These are phyloP conservation scores for Sinella curviseta DNA, from an alignment of 1,140 invertebrate species.

Conservation along the genomic window DNA sequence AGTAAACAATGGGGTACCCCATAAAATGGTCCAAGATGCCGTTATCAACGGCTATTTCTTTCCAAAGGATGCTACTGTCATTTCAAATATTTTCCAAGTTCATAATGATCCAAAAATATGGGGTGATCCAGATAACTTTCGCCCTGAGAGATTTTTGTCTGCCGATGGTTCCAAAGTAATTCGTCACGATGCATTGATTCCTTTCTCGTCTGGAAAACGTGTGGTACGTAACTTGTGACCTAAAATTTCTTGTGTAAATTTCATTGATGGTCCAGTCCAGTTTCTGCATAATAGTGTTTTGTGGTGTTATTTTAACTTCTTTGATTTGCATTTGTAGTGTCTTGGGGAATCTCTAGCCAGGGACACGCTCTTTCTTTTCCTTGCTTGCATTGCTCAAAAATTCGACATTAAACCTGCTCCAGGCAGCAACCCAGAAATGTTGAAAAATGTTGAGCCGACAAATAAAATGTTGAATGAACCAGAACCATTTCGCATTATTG, in stretches of 20 bases:
- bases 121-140: constrained; percentile 55
- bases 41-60: constrained; percentile 52
- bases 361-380: constrained; percentile 22
- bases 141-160: constrained; percentile 57
- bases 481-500: too few species aligned
- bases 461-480: neutral
- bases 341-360: constrained; percentile 18
- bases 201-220: constrained; percentile 32
- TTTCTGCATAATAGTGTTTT: neutral
- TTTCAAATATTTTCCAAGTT: constrained; percentile 56
- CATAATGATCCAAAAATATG: constrained; percentile 55
- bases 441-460: neutral
- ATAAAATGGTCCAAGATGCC: constrained; percentile 50
- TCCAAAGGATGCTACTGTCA: constrained; percentile 53
- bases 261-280: neutral
- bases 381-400: constrained; percentile 27
- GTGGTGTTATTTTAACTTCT: neutral
- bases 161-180: constrained; percentile 25
- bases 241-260: neutral
- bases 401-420: constrained; percentile 22
- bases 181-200: constrained; percentile 31
- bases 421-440: too few species aligned
- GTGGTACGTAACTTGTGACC: too few species aligned
- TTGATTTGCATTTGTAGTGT: constrained; percentile 4
- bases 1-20: constrained; percentile 61